These are phyloP conservation scores for Drymonia ruficornis DNA, from an alignment of 2,888 invertebrate species.

Conservation along the genomic window DNA sequence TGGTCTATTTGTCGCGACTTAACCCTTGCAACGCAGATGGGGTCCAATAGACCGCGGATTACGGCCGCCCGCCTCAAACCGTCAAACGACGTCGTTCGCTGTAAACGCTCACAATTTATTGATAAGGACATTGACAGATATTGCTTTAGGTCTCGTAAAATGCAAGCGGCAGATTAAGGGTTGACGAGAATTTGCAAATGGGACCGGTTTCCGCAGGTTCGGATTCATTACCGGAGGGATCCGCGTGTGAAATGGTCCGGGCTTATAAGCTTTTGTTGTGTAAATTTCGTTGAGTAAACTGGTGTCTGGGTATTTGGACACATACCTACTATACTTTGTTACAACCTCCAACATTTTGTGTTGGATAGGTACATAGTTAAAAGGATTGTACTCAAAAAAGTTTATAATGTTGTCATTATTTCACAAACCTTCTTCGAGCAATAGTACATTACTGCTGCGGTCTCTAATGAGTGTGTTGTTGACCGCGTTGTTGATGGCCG, in stretches of 20 bases:
- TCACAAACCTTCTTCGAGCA: no score
- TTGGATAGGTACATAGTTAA: no score
- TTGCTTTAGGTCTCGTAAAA: slow-evolving; percentile 79
- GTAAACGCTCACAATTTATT: slow-evolving; percentile 81
- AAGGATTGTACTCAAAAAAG: no score
- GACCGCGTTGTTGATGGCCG: no score
- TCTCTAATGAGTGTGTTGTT: no score
- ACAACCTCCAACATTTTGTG: no score
- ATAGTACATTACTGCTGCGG: no score
- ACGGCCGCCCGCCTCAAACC: slow-evolving; percentile 71
- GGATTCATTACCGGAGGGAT: slow-evolving; percentile 66
- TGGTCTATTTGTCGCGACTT: slow-evolving; percentile 84
- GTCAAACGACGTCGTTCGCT: slow-evolving; percentile 81
- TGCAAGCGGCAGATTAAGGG: slow-evolving; percentile 80
- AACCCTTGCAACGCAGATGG: slow-evolving; percentile 82
- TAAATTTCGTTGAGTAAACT: slow-evolving; percentile 51
- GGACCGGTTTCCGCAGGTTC: slow-evolving; percentile 68
- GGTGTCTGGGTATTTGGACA: slow-evolving; percentile 9
- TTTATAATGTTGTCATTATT: no score
- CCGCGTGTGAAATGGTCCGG: slow-evolving; percentile 53
- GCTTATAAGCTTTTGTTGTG: slow-evolving; percentile 61
- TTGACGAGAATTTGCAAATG: slow-evolving; percentile 78
- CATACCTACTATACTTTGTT: no score
- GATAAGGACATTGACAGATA: slow-evolving; percentile 84
- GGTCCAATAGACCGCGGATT: slow-evolving; percentile 77